Conservation (phyloP, 2,888 invertebrate genomes). For the Drosophila subsilvestris region DNA sequence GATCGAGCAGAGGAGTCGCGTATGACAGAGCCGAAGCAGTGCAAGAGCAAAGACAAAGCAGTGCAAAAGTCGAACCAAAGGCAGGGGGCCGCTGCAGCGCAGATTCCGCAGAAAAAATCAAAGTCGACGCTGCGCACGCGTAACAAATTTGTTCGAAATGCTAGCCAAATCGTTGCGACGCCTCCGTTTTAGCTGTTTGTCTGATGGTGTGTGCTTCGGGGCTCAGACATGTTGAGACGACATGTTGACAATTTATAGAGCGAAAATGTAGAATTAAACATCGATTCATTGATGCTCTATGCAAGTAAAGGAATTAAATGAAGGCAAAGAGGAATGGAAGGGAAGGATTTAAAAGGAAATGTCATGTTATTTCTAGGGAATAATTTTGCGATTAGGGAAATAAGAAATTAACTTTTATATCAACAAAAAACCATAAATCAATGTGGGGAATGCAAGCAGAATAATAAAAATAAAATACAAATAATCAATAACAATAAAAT, state of each 20-base stretch:
- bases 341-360: too few species aligned
- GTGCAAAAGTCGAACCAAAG: too few species aligned
- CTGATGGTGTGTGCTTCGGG: not conserved
- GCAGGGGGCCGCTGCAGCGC: not conserved
- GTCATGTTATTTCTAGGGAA: too few species aligned
- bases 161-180: constrained; percentile 40
- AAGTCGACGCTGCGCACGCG: constrained; percentile 55
- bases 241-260: not conserved
- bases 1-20: not conserved
- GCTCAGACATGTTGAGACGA: not conserved
- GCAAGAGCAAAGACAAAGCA: not conserved
- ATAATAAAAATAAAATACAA: too few species aligned
- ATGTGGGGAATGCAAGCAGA: too few species aligned
- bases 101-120: too few species aligned
- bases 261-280: not conserved
- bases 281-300: not conserved
- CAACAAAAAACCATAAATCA: too few species aligned
- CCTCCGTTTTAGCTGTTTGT: not conserved
- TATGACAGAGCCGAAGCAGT: not conserved
- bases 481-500: too few species aligned
- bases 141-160: constrained; percentile 66
- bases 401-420: too few species aligned
- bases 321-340: not conserved
- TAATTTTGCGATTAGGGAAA: too few species aligned
- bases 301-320: too few species aligned